phyloP scores from a whole-genome alignment of 2,113 vertebrate species.

The Tamias sibiricus region DNA sequence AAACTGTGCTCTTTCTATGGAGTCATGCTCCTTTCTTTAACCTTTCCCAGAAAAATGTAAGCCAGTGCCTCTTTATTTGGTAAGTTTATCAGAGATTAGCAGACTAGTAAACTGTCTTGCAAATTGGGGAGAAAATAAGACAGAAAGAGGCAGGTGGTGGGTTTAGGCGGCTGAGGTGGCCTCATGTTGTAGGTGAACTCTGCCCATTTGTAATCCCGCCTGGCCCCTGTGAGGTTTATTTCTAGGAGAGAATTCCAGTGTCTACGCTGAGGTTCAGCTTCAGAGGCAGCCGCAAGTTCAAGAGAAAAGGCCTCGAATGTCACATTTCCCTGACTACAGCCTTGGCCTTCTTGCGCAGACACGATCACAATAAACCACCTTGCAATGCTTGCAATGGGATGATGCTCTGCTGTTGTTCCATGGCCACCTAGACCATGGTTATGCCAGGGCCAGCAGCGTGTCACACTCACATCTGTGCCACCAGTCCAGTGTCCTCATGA shows the following conservation, averaged over 20 bases:
- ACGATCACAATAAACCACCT: background rate
- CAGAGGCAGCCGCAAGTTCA: background rate
- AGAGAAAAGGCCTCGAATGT: background rate
- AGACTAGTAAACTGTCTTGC: background rate
- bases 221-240: background rate
- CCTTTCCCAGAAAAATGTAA: background rate
- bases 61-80: background rate
- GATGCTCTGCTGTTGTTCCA: background rate
- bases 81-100: background rate
- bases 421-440: background rate
- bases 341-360: background rate
- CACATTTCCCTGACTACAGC: background rate
- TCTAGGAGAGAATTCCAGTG: background rate
- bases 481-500: too few relatives aligned
- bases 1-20: background rate
- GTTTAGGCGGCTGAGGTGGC: background rate
- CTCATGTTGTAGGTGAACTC: background rate
- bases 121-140: background rate
- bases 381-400: background rate
- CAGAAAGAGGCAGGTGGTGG: background rate
- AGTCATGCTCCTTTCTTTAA: background rate
- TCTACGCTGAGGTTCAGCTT: background rate
- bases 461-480: rapidly evolving
- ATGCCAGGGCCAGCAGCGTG: background rate
- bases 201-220: too few relatives aligned